Conservation (phyloP, 2,888 invertebrate species). For the Zygogramma bicolorata region DNA sequence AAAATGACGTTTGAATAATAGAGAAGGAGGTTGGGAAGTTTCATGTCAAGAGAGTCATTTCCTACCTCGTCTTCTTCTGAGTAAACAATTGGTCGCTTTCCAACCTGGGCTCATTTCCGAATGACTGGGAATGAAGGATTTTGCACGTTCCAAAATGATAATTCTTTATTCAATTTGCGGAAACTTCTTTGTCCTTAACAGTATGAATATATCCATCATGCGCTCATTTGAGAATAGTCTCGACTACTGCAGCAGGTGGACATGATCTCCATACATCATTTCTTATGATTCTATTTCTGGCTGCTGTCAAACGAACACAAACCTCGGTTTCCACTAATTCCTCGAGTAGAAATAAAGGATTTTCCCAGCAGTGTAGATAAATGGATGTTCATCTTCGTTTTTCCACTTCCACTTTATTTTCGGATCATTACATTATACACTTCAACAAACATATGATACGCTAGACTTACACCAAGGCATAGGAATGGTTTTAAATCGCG, state of each 20-base stretch:
- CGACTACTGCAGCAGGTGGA: not conserved
- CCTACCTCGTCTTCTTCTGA: no score
- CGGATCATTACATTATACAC: conserved; percentile 8
- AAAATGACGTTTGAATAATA: no score
- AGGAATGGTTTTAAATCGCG: not conserved
- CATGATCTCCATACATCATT: not conserved
- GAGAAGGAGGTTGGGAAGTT: no score
- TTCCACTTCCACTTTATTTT: not conserved
- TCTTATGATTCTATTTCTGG: not conserved
- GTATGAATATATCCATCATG: not conserved
- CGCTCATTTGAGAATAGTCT: not conserved
- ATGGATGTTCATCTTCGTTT: not conserved
- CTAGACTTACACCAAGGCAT: conserved; percentile 6
- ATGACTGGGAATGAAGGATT: no score
- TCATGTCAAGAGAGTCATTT: no score
- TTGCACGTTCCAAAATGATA: no score
- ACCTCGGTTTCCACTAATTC: not conserved
- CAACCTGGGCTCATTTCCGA: no score
- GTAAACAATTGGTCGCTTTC: no score
- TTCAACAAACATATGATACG: conserved; percentile 9
- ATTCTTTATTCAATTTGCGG: no score
- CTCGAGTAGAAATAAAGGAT: not conserved
- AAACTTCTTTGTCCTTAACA: no score
- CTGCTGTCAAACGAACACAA: not conserved
- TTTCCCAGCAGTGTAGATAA: not conserved